These are phyloP conservation scores for Serrognathus titanus DNA, from an alignment of 2,888 invertebrate species.

Conservation along the genomic window DNA sequence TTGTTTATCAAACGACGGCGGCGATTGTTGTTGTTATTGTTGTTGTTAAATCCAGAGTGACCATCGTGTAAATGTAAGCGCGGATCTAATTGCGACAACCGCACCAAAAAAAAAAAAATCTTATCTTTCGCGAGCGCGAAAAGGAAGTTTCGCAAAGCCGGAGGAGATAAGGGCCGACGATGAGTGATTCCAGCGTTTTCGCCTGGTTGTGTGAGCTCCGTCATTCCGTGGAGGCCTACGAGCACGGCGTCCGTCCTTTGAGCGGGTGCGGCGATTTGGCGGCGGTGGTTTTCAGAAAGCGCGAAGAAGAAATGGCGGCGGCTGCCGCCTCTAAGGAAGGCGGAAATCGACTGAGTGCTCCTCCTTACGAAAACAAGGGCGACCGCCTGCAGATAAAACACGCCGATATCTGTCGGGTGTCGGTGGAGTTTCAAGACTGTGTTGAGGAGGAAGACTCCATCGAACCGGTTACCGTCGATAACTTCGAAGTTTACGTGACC, in stretches of 20 bases:
- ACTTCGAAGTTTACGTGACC: conserved; percentile 52
- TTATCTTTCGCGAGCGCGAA: too few relatives aligned
- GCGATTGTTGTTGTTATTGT: background rate
- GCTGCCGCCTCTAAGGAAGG: conserved; percentile 8
- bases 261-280: conserved; percentile 8
- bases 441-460: conserved; percentile 28
- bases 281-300: conserved; percentile 4
- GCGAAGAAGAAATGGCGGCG: background rate
- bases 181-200: conserved; percentile 32
- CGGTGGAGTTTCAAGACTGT: conserved; percentile 33
- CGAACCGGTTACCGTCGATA: conserved; percentile 40
- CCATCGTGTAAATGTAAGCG: too few relatives aligned
- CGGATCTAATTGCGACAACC: too few relatives aligned
- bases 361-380: conserved; percentile 26
- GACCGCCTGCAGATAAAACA: conserved; percentile 25
- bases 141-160: conserved; percentile 2
- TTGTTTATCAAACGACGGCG: conserved; percentile 18
- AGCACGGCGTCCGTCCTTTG: conserved; percentile 26
- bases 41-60: background rate
- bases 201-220: conserved; percentile 42
- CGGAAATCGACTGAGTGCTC: conserved; percentile 20
- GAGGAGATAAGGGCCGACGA: conserved; percentile 3
- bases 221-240: conserved; percentile 40
- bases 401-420: conserved; percentile 34
- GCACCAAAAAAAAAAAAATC: too few relatives aligned